Conservation (phyloP, 2,888 invertebrate genomes). For the Leptogaster cylindrica region DNA sequence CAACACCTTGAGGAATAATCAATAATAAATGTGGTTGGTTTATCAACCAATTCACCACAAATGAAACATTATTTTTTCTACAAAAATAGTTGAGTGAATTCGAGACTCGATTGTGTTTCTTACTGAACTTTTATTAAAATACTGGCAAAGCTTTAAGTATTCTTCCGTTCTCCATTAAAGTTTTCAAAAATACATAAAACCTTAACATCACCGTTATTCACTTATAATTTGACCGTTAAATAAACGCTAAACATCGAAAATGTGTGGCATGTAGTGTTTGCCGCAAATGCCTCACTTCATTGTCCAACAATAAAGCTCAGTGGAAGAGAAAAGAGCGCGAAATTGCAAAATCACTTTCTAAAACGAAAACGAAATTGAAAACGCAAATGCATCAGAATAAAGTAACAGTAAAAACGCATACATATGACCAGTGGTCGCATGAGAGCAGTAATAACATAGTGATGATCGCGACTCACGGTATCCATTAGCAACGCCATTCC, state of each 20-base stretch:
- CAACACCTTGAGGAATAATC: too few species aligned
- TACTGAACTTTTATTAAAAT: too few species aligned
- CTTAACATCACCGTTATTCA: constrained; percentile 3
- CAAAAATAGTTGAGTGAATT: too few species aligned
- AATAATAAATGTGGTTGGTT: too few species aligned
- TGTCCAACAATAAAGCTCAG: background rate
- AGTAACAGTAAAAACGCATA: background rate
- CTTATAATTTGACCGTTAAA: constrained; percentile 5
- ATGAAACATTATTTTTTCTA: too few species aligned
- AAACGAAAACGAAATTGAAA: constrained; percentile 38
- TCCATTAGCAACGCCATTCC: background rate
- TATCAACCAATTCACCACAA: too few species aligned
- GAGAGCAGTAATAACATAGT: background rate
- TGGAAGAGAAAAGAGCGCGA: constrained; percentile 11
- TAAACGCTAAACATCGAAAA: constrained; percentile 2
- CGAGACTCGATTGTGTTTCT: too few species aligned
- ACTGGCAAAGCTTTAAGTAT: too few species aligned
- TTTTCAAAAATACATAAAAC: background rate
- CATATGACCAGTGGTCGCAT: background rate
- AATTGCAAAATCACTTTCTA: constrained; percentile 41
- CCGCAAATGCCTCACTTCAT: background rate
- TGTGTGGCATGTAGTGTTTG: background rate
- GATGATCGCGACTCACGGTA: too few species aligned
- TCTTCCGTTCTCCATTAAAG: too few species aligned
- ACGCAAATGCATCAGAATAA: background rate